Evolutionary conservation across 1,140 invertebrate species (phyloP).

Genomic region (Leptopilina clavipes): DNA sequence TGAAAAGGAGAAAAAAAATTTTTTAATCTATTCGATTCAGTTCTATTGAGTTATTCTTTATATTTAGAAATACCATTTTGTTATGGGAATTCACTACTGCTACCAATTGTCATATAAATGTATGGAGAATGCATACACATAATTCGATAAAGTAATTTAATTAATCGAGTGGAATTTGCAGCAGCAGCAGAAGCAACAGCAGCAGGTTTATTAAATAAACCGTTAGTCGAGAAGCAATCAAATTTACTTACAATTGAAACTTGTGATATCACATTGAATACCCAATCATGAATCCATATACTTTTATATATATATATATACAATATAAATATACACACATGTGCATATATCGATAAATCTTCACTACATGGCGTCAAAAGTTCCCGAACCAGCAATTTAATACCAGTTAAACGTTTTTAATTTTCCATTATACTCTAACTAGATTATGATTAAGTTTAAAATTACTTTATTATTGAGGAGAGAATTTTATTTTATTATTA

Average conservation of each 20-base stretch:
- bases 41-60: not conserved
- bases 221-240: not conserved
- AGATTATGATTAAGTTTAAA: no score
- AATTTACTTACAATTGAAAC: constrained; percentile 20
- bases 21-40: not conserved
- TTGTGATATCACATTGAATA: constrained; percentile 14
- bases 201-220: constrained; percentile 14
- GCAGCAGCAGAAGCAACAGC: not conserved
- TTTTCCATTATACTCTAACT: not conserved
- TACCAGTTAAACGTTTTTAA: not conserved
- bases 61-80: not conserved
- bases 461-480: no score
- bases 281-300: not conserved
- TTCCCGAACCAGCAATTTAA: not conserved
- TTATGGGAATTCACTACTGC: not conserved
- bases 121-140: not conserved
- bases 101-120: not conserved
- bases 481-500: no score
- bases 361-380: not conserved
- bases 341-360: not conserved
- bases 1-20: not conserved
- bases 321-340: no score
- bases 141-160: constrained; percentile 17
- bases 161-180: constrained; percentile 16
- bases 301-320: no score